These are phyloP conservation scores for Vulpes lagopus DNA, from an alignment of 2,113 vertebrate species.

Conservation along the genomic window DNA sequence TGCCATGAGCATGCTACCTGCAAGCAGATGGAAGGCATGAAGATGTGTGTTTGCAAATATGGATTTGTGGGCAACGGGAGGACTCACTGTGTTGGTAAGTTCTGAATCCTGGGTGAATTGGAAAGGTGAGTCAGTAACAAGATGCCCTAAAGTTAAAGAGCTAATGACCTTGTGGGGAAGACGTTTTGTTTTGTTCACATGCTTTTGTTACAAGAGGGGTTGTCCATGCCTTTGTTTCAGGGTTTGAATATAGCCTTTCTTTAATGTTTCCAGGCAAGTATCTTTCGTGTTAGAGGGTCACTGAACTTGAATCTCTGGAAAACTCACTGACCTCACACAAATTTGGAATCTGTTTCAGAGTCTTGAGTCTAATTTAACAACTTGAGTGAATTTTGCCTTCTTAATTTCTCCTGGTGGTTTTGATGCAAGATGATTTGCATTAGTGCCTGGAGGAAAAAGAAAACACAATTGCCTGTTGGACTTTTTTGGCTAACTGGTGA, in stretches of 20 bases:
- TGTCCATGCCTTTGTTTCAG: constrained; percentile 8
- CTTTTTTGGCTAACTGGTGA: neutral
- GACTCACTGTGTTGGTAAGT: constrained; percentile 92
- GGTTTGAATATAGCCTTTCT: neutral
- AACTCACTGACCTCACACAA: neutral
- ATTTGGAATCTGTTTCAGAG: constrained; percentile 60
- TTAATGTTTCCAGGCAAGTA: neutral
- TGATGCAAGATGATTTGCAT: constrained; percentile 37
- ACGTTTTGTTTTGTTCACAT: constrained; percentile 13
- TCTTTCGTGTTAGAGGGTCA: neutral
- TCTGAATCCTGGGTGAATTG: neutral
- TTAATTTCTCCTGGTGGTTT: constrained; percentile 42
- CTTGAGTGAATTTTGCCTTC: neutral
- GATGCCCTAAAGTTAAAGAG: neutral
- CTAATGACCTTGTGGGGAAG: neutral
- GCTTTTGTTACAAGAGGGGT: constrained; percentile 28
- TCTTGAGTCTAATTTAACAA: constrained; percentile 54
- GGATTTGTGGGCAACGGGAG: constrained; percentile 96
- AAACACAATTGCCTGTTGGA: neutral
- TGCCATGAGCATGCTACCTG: constrained; percentile 95
- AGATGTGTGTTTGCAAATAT: constrained; percentile 95
- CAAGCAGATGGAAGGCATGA: constrained; percentile 89
- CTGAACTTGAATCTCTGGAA: constrained; percentile 48
- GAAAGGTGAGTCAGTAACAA: neutral
- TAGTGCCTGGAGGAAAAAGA: neutral